A percentile compares a stretch with the other conserved stretches of the same genome.
These are phyloP conservation scores for Drosophila cracens DNA, from an alignment of 2,888 invertebrate genomes.

Conservation along the genomic window DNA sequence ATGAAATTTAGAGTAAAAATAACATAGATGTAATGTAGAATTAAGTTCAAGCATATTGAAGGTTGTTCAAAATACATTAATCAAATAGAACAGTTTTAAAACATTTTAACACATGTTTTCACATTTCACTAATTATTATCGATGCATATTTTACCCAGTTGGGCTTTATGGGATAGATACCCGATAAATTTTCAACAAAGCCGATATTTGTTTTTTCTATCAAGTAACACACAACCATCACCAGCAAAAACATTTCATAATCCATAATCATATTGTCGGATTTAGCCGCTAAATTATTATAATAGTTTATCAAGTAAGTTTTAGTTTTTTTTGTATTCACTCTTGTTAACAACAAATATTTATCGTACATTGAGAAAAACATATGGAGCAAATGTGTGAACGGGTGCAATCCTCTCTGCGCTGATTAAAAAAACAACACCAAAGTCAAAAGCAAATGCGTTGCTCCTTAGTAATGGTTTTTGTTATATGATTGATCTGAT, in stretches of 20 bases:
- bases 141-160: constrained; percentile 27
- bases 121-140: constrained; percentile 9
- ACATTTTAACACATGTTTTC: background rate
- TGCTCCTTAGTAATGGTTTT: background rate
- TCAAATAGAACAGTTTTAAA: background rate
- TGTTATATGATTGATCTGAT: constrained; percentile 8
- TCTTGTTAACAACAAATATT: constrained; percentile 24
- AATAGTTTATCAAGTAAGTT: constrained; percentile 43
- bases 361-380: constrained; percentile 5
- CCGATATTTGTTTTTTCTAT: constrained; percentile 13
- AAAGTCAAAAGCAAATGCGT: constrained; percentile 9
- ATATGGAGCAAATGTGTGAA: constrained; percentile 2
- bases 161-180: background rate
- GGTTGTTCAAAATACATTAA: background rate
- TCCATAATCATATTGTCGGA: constrained; percentile 11
- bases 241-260: constrained; percentile 17
- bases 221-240: constrained; percentile 16
- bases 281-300: constrained; percentile 18
- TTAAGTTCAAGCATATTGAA: background rate
- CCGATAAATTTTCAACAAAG: constrained; percentile 11
- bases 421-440: constrained; percentile 36
- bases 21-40: background rate
- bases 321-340: background rate
- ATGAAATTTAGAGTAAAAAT: background rate
- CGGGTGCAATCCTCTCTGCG: constrained; percentile 14